Base-by-base conservation (phyloP, 2,797 vertebrate species). In the Cyprinella venusta region DNA sequence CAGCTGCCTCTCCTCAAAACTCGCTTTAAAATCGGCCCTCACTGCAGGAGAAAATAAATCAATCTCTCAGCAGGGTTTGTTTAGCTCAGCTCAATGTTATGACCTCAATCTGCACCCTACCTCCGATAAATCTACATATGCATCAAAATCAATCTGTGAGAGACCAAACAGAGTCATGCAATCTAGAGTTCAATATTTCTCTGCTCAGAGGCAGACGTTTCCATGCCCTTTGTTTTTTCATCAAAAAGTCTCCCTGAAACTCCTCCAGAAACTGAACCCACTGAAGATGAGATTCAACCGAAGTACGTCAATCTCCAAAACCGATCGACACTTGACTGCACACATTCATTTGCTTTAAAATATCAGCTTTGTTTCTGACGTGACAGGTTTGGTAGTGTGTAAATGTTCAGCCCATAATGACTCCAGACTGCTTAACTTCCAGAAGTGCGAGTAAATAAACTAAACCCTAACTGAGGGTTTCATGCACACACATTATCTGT, bases 141-240 rank as follows among this genome's bases (percentile, higher is more conserved):
- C 76, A 79, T 67, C 76, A 65, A 50, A 79, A 79, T 79, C 63
- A 79, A 52, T 79, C 76, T 36, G 26, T 36, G 42, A 65, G 76
- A 67, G 42, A 24, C 24, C 76, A 52, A 67, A 52, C 40, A n/a
- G 3, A 65, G 26, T 50, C 45, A 67, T 24, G 45, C 76, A 79
- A 79, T 68, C 63, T 15, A 10, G 30, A 38, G 48, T 68, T 67
- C 45, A 68, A 79, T 79, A 79, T 68, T 38, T n/a, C 26, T 52
- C 42, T 24, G 76, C 30, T 65, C 38, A 9, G n/a, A 76, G 8
- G 24, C 54, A 61, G n/a, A 61, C 15, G 5, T 10, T 40, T 76
- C 21, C 0, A 6, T 76, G 56, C 24, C 56, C 74, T 63, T 76
- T 30, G 15, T 19, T 76, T 30, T 76, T 45, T 42, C n/a, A 42